phyloP scores from a whole-genome alignment of 2,113 vertebrate genomes.

The Spheniscus mendiculus region DNA sequence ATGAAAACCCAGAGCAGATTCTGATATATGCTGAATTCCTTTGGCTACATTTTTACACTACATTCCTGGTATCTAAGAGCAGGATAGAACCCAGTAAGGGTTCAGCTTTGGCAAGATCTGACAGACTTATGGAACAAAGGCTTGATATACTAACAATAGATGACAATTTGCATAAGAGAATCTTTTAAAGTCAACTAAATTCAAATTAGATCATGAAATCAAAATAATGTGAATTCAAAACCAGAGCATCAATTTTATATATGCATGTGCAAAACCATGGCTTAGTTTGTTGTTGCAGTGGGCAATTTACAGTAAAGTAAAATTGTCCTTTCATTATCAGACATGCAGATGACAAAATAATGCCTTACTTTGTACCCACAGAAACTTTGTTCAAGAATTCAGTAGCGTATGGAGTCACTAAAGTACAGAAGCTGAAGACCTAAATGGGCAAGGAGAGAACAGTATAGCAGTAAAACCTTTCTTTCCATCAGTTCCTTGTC shows the following conservation, averaged over 20 bases:
- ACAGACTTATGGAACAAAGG: background rate
- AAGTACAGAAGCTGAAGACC: background rate
- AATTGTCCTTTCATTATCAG: background rate
- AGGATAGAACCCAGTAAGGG: background rate
- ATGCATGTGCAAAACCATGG: background rate
- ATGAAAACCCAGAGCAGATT: background rate
- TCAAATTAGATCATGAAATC: background rate
- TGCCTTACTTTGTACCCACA: background rate
- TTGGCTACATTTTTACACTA: background rate
- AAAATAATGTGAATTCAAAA: background rate
- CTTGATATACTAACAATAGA: background rate
- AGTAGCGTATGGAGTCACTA: background rate
- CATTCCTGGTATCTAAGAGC: background rate
- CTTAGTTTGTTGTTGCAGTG: background rate
- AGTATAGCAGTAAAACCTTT: conserved; percentile 27
- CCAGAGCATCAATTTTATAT: background rate
- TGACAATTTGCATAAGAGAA: background rate
- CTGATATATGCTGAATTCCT: background rate
- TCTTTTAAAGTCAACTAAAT: background rate
- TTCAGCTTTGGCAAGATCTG: background rate
- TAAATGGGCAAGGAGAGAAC: background rate
- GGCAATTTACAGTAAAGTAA: background rate
- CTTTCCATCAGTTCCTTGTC: conserved; percentile 52
- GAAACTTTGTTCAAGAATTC: background rate
- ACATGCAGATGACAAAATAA: background rate